These are phyloP conservation scores for Zosterops borbonicus DNA, from an alignment of 2,113 vertebrate genomes.

Conservation along the genomic window DNA sequence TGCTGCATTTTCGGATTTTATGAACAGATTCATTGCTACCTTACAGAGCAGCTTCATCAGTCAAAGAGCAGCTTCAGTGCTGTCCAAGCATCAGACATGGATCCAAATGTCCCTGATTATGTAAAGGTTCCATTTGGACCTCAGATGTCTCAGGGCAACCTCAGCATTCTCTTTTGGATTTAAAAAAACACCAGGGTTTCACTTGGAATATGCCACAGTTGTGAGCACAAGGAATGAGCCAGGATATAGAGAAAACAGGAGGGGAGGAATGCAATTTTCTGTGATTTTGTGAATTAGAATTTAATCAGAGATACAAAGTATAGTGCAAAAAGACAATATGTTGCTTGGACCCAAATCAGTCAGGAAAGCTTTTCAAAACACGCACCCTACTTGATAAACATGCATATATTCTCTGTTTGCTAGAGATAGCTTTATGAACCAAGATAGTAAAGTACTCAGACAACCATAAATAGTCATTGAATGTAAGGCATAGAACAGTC, in stretches of 20 bases:
- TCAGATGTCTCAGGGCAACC: neutral
- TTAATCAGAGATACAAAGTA: neutral
- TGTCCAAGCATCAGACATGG: neutral
- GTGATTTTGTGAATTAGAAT: neutral
- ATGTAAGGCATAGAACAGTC: neutral
- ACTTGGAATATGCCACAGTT: neutral
- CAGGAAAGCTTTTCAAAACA: neutral
- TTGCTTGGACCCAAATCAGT: neutral
- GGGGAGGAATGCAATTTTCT: neutral
- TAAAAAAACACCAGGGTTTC: neutral
- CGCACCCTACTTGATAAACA: neutral
- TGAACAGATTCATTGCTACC: conserved; percentile 2
- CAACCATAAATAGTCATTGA: neutral
- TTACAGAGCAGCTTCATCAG: neutral
- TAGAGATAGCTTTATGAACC: neutral
- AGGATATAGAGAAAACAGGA: neutral
- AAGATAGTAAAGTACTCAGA: neutral
- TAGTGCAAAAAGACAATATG: neutral
- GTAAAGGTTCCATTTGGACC: neutral
- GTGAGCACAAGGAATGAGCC: neutral
- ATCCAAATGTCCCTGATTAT: neutral
- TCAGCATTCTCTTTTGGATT: neutral
- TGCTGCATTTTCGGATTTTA: neutral
- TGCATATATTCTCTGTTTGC: neutral
- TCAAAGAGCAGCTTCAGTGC: neutral